Evolutionary conservation across 2,888 invertebrate species (phyloP), one percentile per base, ranked within the genome.

Genomic region (Drosophila maculinotata): DNA sequence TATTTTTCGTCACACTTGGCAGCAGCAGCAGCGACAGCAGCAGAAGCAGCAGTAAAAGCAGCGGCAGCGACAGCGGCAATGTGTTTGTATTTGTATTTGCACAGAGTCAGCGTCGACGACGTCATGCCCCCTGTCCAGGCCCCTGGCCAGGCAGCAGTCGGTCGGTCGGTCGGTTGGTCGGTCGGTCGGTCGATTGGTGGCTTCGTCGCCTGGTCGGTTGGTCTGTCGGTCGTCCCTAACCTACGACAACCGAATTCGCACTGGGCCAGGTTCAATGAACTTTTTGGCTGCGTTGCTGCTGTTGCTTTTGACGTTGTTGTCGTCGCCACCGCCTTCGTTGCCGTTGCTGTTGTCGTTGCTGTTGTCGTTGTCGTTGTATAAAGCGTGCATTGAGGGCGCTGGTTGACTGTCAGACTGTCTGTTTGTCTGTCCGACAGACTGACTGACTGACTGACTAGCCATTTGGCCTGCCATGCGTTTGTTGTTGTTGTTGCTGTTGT

Each of bases 211-310:
- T 58, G 42, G 52, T 64, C 31, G 64, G 45, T 72, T 48, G 54
- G 67, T 69, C 68, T 63, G 82, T 71, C 80, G 66, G 44, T 69
- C 84, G 75, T 77, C 88, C 81, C 83, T 84, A 84, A 84, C 83
- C 83, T 84, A 84, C 87, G 87, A 79, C 86, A 82, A 82, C 81
- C 83, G 83, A 84, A 84, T 82, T 82, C 81, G 81, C 81, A 87
- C 81, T 82, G 81, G 87, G 81, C 87, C 81, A 87, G 88, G 83
- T 83, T 82, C 81, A 83, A 72, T 87, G 86, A 83, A 86, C 86
- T 87, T 83, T 87, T 87, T 87, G 79, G 86, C 83, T 87, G 83
- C 69, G 75, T 77, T 49, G 68, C 69, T 49, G 58, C 64, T 77
- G 57, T 52, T 72, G 60, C 51, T 56, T 53, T 41, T 73, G 74